A percentile compares a stretch with the other conserved stretches of the same genome.
Evolutionary conservation across 2,113 vertebrate genomes (phyloP).

Genomic region (Lanius ludovicianus): DNA sequence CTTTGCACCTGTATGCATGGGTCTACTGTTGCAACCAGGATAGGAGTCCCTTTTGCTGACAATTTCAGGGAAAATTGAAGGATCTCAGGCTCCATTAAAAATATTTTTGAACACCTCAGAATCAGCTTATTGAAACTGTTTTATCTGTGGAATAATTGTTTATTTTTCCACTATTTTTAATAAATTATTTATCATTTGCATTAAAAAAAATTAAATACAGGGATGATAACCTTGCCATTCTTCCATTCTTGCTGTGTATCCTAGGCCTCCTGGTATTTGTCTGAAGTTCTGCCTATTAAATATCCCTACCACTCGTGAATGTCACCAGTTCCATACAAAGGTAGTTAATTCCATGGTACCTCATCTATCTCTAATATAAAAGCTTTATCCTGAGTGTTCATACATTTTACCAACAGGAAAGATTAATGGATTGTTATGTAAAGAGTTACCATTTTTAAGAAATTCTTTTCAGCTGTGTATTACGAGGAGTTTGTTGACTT

Average conservation of each 20-base stretch:
- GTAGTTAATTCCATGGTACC: neutral
- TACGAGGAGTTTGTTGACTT: neutral
- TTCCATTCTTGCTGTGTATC: neutral
- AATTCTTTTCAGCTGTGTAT: neutral
- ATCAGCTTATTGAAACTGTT: neutral
- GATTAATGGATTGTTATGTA: neutral
- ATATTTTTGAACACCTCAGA: neutral
- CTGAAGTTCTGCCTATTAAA: neutral
- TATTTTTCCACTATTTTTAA: neutral
- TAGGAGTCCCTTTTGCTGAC: neutral
- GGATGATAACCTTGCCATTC: neutral
- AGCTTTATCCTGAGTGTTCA: neutral
- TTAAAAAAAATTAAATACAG: neutral
- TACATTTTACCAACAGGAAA: neutral
- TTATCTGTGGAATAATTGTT: neutral
- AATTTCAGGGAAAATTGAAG: neutral
- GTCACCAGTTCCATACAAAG: neutral
- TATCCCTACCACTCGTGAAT: neutral
- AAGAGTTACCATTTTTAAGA: neutral
- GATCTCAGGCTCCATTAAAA: neutral
- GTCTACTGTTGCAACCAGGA: neutral
- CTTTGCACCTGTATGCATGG: neutral
- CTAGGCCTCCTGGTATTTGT: neutral
- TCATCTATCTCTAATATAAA: fast-evolving
- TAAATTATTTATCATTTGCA: neutral